Evolutionary conservation across 1,140 invertebrate species (phyloP).

Genomic region (Brachionus asplanchnoidis): DNA sequence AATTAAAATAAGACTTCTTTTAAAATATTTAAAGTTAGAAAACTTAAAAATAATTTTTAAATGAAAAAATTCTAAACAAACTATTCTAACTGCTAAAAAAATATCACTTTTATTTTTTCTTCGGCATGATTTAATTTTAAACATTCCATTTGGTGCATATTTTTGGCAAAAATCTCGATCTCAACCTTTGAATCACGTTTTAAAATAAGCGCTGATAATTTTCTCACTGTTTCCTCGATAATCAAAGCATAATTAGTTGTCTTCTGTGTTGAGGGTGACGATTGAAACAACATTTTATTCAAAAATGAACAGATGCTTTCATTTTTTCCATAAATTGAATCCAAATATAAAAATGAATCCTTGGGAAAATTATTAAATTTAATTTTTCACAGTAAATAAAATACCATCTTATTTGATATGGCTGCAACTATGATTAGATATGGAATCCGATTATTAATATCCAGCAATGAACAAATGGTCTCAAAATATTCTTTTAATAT

Average conservation of each 20-base stretch:
- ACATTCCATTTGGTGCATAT: background rate
- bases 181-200: background rate
- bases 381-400: background rate
- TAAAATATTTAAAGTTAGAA: background rate
- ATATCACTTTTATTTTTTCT: background rate
- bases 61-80: background rate
- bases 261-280: background rate
- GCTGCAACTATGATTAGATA: background rate
- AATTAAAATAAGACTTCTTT: background rate
- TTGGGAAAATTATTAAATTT: background rate
- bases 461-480: background rate
- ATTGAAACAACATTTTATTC: background rate
- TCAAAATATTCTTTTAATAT: background rate
- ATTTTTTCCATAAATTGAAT: background rate
- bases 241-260: background rate
- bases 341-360: background rate
- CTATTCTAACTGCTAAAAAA: background rate
- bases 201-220: background rate
- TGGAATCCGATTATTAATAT: background rate
- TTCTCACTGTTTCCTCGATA: background rate
- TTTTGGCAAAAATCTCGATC: background rate
- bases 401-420: background rate
- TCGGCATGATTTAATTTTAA: background rate
- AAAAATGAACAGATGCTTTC: background rate
- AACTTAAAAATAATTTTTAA: background rate